Evolutionary conservation across 1,140 invertebrate species (phyloP), one percentile per base, ranked within the genome.

Genomic region (Zaprionus inermis): DNA sequence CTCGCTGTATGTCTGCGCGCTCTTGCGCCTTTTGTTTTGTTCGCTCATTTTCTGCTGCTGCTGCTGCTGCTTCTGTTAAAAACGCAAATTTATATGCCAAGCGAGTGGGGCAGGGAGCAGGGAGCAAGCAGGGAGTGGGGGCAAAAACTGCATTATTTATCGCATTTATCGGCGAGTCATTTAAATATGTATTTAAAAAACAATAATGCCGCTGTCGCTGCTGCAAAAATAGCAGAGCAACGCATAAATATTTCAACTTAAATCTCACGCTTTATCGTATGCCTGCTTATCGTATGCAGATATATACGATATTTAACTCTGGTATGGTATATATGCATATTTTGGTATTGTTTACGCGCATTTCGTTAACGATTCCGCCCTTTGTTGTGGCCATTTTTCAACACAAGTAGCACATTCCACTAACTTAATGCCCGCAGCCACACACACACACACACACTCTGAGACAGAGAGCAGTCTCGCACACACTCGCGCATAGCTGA

Each of bases 381-480:
- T 75, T 78, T 73, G 79, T 78, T 65, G 61, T 61, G 68, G 56
- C 72, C 83, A 88, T 86, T 86, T 86, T 86, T 86, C 79, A 86
- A 86, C 68, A 86, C 83, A 88, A 86, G 82, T 88, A 86, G 82
- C 82, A 88, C 82, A 86, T 86, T 86, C 82, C 83, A 70, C 52
- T 67, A 67, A 67, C 61, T 78, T 75, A 78, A 78, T 63, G 66
- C 76, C 56, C 54, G 9, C 24, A 56, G n/a, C n/a, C n/a, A 72
- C 16, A 38, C 57, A 51, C 41, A 79, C 46, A 57, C 46, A 61
- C 18, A 72, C 58, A 61, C 12, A 56, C n/a, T n/a, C n/a, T n/a
- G 59, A 57, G 46, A 36, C 2, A 34, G 11, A 10, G 32, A 20
- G 10, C 11, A 28, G n/a, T n/a, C n/a, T n/a, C 34, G 60, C 34